phyloP scores from a whole-genome alignment of 1,140 invertebrate genomes.

The Physella acuta region DNA sequence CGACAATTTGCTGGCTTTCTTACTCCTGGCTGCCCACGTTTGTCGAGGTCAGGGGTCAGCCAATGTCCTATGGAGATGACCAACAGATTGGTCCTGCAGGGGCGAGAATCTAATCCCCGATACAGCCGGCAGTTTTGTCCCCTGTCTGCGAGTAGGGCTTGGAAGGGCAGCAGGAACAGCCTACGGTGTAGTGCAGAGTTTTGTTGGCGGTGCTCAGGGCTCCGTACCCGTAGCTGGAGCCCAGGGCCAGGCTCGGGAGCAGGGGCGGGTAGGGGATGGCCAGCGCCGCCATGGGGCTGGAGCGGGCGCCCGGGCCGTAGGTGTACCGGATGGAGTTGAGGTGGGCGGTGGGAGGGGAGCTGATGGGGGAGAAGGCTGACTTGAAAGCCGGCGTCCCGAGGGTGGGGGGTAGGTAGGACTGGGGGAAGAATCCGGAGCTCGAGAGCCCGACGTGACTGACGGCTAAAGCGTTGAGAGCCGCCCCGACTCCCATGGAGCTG shows the following conservation, averaged over 20 bases:
- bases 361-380: constrained; percentile 52
- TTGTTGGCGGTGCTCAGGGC: constrained; percentile 31
- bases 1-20: too few species aligned
- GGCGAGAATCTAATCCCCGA: constrained; percentile 34
- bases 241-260: constrained; percentile 32
- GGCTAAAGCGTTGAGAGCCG: constrained; percentile 1
- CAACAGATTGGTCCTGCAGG: too few species aligned
- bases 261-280: constrained; percentile 41
- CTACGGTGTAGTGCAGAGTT: constrained; percentile 35
- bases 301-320: constrained; percentile 26
- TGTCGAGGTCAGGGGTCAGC: too few species aligned
- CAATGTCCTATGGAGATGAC: too few species aligned
- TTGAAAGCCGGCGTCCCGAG: constrained; percentile 34
- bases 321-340: constrained; percentile 39
- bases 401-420: constrained; percentile 10
- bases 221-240: constrained; percentile 37
- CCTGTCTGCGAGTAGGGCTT: constrained; percentile 27
- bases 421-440: constrained; percentile 4
- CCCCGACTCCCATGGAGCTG: not conserved
- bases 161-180: constrained; percentile 33
- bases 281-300: constrained; percentile 31
- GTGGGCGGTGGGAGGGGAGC: constrained; percentile 30
- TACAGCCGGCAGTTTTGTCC: constrained; percentile 35
- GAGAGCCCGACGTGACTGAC: constrained; percentile 4
- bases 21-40: too few species aligned